Percentiles rank a stretch among this genome's conserved stretches.
These are phyloP conservation scores for Rhineura floridana DNA, from an alignment of 2,113 vertebrate genomes.

Conservation along the genomic window DNA sequence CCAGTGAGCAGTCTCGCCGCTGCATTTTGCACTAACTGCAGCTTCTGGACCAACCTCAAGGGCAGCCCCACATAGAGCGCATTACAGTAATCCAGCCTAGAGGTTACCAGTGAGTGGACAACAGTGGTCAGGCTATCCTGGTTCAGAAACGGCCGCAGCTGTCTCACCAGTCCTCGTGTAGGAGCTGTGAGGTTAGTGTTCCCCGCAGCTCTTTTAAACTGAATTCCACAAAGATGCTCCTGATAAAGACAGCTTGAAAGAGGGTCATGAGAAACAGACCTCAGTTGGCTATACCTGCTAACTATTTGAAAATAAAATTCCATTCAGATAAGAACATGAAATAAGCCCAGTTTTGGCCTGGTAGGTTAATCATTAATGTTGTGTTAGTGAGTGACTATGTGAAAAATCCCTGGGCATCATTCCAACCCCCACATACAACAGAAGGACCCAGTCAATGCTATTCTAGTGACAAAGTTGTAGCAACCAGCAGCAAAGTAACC, in stretches of 20 bases:
- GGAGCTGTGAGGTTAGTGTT: neutral
- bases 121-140: too few species aligned
- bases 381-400: neutral
- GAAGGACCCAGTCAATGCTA: neutral
- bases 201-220: neutral
- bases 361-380: slow-evolving; percentile 14
- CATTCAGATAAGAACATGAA: neutral
- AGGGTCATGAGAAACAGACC: neutral
- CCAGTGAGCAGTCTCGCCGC: too few species aligned
- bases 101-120: too few species aligned
- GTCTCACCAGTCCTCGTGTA: too few species aligned
- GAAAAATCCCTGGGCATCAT: neutral
- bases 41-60: too few species aligned
- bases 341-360: neutral
- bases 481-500: neutral
- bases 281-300: neutral
- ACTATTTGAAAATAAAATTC: neutral
- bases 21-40: too few species aligned
- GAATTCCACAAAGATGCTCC: neutral
- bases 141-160: too few species aligned
- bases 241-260: neutral
- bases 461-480: neutral
- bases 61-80: too few species aligned
- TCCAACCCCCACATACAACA: neutral
- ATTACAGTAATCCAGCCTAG: too few species aligned